These are phyloP conservation scores for Petromus typicus DNA, from an alignment of 2,113 vertebrate species.

Conservation along the genomic window DNA sequence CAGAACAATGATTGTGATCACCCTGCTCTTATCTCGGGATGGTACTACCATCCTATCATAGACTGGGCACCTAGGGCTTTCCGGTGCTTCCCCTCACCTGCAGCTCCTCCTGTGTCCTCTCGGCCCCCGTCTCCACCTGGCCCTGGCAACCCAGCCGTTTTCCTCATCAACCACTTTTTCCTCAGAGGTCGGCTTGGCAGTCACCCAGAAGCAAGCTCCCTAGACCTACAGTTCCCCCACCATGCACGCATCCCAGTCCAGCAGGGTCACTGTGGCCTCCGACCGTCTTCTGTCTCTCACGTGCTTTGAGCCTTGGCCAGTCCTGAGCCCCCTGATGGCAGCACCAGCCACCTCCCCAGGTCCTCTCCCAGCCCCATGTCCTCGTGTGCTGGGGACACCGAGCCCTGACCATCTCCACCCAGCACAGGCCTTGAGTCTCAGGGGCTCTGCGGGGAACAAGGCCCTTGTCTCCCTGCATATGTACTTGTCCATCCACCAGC, in stretches of 20 bases:
- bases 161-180: not conserved
- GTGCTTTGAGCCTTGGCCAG: not conserved
- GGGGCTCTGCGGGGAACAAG: not conserved
- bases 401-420: not conserved
- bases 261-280: not conserved
- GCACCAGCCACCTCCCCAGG: not conserved
- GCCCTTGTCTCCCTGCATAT: not conserved
- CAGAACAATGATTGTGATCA: not conserved
- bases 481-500: not conserved
- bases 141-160: not conserved
- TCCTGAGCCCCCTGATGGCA: not conserved
- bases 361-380: not conserved
- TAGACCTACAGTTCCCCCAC: not conserved
- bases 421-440: not conserved
- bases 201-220: not conserved
- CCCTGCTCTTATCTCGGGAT: not conserved
- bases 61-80: rapidly evolving
- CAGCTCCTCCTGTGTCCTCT: too few species aligned
- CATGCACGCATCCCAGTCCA: not conserved
- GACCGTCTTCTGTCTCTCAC: not conserved
- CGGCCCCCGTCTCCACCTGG: not conserved
- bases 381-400: not conserved
- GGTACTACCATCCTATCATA: not conserved
- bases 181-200: not conserved
- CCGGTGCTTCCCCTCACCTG: not conserved